phyloP scores from a whole-genome alignment of 2,113 vertebrate genomes.

The Odocoileus virginianus region DNA sequence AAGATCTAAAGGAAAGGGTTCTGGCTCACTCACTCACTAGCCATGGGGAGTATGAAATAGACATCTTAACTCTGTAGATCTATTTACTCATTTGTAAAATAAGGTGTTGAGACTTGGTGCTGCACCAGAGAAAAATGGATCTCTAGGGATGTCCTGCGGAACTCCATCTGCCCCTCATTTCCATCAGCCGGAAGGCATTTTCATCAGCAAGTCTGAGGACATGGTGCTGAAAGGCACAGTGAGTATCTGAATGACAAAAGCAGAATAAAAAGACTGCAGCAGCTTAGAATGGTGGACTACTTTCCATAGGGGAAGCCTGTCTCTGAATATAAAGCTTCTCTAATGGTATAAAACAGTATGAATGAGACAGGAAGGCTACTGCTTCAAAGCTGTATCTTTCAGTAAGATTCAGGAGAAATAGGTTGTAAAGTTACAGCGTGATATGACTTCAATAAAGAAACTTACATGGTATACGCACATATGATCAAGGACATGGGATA shows the following conservation, averaged over 20 bases:
- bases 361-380: background rate
- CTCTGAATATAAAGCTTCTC: background rate
- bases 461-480: background rate
- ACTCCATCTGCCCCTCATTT: background rate
- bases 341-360: background rate
- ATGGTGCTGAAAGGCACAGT: background rate
- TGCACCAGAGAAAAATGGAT: background rate
- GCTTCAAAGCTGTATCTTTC: background rate
- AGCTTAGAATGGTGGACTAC: background rate
- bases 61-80: background rate
- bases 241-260: background rate
- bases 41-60: background rate
- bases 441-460: background rate
- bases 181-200: background rate
- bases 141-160: background rate
- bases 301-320: background rate
- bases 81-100: background rate
- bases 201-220: background rate
- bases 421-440: accelerated
- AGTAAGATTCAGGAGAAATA: too few species aligned
- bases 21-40: background rate
- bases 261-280: background rate
- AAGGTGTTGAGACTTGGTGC: background rate
- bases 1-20: background rate
- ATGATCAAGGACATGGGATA: background rate